Evolutionary conservation across 2,888 invertebrate species (phyloP).

Genomic region (Conus canariensis): DNA sequence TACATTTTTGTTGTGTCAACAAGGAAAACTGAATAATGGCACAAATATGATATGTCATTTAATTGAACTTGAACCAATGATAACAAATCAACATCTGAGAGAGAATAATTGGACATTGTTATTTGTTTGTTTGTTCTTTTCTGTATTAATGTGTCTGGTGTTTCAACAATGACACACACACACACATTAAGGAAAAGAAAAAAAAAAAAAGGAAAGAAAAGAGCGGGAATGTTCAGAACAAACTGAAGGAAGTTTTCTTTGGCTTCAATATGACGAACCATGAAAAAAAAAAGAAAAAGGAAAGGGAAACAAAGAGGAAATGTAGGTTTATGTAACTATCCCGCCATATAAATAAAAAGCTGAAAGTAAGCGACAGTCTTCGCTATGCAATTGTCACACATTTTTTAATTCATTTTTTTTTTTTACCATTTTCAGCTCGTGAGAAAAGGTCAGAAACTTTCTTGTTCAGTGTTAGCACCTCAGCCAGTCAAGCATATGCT

Average conservation of each 20-base stretch:
- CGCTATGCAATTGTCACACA: not conserved
- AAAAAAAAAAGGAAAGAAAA: not conserved
- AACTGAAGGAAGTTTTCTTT: not conserved
- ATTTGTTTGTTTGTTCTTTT: not conserved
- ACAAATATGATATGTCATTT: slow-evolving; percentile 27
- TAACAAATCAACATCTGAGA: slow-evolving; percentile 17
- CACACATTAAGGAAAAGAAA: not conserved
- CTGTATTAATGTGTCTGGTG: not conserved
- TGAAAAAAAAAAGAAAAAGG: not conserved
- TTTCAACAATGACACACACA: not conserved
- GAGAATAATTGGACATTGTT: not conserved
- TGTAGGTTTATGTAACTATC: not conserved
- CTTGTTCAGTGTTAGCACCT: slow-evolving; percentile 13
- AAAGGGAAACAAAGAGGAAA: not conserved
- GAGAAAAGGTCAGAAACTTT: not conserved
- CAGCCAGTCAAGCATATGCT: not conserved
- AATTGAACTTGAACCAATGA: slow-evolving; percentile 8
- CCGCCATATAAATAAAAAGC: not conserved
- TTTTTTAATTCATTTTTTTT: not conserved
- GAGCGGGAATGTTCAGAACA: slow-evolving; percentile 9
- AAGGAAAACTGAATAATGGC: slow-evolving; percentile 22
- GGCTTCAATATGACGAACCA: slow-evolving; percentile 2
- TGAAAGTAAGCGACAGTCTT: not conserved
- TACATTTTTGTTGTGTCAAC: not conserved
- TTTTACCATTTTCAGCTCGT: not conserved